Percentiles rank a stretch among this genome's conserved stretches.
These are phyloP conservation scores for Tetramorium bicarinatum DNA, from an alignment of 2,888 invertebrate genomes.

Conservation along the genomic window DNA sequence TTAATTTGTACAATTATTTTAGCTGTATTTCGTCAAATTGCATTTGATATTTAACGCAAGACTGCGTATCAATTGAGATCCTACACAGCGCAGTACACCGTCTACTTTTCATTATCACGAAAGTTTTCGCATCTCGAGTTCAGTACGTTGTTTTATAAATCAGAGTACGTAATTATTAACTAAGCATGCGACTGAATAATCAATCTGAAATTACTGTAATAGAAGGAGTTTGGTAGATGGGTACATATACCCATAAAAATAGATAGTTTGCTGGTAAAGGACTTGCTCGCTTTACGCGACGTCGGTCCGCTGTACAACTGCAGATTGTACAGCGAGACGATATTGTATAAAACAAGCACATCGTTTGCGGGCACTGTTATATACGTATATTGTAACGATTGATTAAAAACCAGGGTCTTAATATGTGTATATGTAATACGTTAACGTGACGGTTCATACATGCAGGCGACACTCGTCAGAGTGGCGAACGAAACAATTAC, in stretches of 20 bases:
- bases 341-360: slow-evolving; percentile 22
- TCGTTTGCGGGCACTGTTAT: slow-evolving; percentile 68
- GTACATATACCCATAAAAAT: slow-evolving; percentile 38
- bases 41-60: slow-evolving; percentile 3
- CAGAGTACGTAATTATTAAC: slow-evolving; percentile 58
- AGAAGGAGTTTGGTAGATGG: slow-evolving; percentile 48
- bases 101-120: slow-evolving; percentile 9
- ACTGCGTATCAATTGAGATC: neutral
- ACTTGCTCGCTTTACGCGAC: slow-evolving; percentile 11
- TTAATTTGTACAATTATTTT: neutral
- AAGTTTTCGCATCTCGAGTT: slow-evolving; percentile 9
- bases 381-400: slow-evolving; percentile 69
- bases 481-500: slow-evolving; percentile 38
- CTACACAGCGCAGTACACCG: neutral
- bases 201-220: slow-evolving; percentile 75
- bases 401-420: slow-evolving; percentile 78
- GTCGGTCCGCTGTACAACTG: neutral
- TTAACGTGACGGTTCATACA: slow-evolving; percentile 50
- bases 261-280: slow-evolving; percentile 28
- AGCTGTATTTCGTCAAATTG: neutral
- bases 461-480: slow-evolving; percentile 29
- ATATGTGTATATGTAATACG: slow-evolving; percentile 67
- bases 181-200: slow-evolving; percentile 81
- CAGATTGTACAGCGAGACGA: neutral
- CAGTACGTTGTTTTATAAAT: slow-evolving; percentile 39